phyloP scores from a whole-genome alignment of 1,140 invertebrate species.

The Cecropterus lyciades region DNA sequence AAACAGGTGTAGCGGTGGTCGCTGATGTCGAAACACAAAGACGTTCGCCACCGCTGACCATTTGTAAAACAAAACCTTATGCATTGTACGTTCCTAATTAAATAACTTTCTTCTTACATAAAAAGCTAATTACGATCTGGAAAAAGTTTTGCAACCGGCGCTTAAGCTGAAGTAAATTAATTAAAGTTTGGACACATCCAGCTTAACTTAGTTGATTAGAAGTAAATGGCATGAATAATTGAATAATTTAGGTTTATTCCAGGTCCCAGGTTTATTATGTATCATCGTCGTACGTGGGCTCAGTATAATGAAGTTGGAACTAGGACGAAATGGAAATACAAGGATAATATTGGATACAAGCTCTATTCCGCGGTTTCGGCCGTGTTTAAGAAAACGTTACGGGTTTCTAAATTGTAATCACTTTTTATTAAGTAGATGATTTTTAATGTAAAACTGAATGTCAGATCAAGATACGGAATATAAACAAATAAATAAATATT shows the following conservation, averaged over 20 bases:
- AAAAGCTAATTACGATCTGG: slow-evolving; percentile 18
- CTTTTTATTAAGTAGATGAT: no score
- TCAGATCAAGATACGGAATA: no score
- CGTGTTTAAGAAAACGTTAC: no score
- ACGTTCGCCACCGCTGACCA: no score
- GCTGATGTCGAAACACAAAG: no score
- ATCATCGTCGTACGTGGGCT: not conserved
- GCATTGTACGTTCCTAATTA: not conserved
- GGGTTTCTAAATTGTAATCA: no score
- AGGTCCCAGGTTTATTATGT: not conserved
- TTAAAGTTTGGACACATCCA: slow-evolving; percentile 17
- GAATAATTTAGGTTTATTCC: slow-evolving; percentile 14
- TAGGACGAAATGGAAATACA: not conserved
- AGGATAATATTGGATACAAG: not conserved
- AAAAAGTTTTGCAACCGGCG: not conserved
- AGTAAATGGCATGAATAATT: slow-evolving; percentile 25
- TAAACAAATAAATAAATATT: no score
- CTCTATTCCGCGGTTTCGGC: no score
- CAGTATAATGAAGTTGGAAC: not conserved
- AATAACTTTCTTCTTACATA: slow-evolving; percentile 5
- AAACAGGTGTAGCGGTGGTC: no score
- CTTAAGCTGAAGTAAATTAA: slow-evolving; percentile 15
- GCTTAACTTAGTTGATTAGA: slow-evolving; percentile 23
- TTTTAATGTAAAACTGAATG: no score
- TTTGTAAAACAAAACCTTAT: no score